These are phyloP conservation scores for Chironomus tepperi DNA, from an alignment of 1,140 invertebrate genomes.

Conservation along the genomic window DNA sequence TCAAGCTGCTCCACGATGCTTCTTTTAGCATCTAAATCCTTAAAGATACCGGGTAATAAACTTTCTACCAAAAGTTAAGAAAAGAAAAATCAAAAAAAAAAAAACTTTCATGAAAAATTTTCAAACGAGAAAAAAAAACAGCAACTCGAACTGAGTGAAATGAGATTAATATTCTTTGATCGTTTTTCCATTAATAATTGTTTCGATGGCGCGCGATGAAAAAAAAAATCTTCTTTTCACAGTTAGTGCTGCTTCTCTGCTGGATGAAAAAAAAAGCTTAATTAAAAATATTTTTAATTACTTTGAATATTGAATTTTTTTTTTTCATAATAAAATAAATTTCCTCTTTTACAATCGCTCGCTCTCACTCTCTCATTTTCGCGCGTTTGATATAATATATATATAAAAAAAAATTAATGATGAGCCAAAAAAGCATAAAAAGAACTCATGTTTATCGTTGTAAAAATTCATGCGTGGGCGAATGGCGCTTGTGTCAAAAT, in stretches of 20 bases:
- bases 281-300: conserved; percentile 24
- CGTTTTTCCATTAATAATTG: conserved; percentile 24
- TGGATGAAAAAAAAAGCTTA: background rate
- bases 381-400: background rate
- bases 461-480: background rate
- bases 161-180: conserved; percentile 20
- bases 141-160: background rate
- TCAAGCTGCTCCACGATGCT: no score
- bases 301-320: conserved; percentile 16
- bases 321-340: background rate
- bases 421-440: background rate
- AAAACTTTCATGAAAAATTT: no score
- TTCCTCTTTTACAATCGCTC: no score
- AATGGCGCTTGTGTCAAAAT: background rate
- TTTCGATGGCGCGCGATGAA: background rate
- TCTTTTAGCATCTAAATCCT: no score
- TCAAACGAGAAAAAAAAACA: no score
- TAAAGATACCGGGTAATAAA: no score
- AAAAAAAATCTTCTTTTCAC: background rate
- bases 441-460: background rate
- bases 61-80: no score
- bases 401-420: background rate
- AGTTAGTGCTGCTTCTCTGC: background rate
- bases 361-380: no score
- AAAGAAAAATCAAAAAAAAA: no score